These are phyloP conservation scores for Arnoldichthys spilopterus DNA, from an alignment of 2,797 vertebrate genomes.

Conservation along the genomic window DNA sequence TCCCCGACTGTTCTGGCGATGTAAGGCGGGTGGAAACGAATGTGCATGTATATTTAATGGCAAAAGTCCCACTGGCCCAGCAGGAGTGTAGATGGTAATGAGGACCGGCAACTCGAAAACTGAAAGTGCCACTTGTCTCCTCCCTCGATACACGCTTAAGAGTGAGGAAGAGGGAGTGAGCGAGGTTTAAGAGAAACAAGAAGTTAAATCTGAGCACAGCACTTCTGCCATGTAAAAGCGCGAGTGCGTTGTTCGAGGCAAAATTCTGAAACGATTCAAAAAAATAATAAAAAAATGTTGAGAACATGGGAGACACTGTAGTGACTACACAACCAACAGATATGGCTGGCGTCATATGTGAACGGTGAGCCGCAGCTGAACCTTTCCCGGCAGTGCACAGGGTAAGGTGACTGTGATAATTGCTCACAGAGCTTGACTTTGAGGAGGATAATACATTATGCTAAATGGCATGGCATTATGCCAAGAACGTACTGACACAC, in stretches of 20 bases:
- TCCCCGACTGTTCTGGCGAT: constrained; percentile 53
- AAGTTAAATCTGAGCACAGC: constrained; percentile 49
- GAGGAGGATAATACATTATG: background rate
- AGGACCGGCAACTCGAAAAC: constrained; percentile 74
- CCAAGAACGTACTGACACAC: background rate
- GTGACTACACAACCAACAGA: background rate
- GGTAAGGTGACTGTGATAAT: constrained; percentile 3
- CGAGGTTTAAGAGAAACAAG: constrained; percentile 51
- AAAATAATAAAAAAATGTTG: background rate
- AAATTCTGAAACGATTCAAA: constrained; percentile 11
- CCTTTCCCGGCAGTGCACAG: background rate
- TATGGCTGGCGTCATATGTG: background rate
- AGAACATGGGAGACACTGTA: background rate
- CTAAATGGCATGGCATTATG: background rate
- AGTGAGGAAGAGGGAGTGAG: background rate
- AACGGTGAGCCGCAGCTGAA: background rate
- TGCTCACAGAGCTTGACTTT: constrained; percentile 9
- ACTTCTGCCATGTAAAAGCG: constrained; percentile 14
- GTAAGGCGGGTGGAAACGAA: constrained; percentile 73
- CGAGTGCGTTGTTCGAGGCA: constrained; percentile 12
- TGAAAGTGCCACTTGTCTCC: constrained; percentile 66
- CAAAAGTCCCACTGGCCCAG: constrained; percentile 68
- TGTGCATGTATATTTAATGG: constrained; percentile 80
- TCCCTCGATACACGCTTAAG: constrained; percentile 69
- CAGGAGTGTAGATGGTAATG: constrained; percentile 74